These are phyloP conservation scores for Dolomedes plantarius DNA, from an alignment of 2,888 invertebrate genomes.

Conservation along the genomic window DNA sequence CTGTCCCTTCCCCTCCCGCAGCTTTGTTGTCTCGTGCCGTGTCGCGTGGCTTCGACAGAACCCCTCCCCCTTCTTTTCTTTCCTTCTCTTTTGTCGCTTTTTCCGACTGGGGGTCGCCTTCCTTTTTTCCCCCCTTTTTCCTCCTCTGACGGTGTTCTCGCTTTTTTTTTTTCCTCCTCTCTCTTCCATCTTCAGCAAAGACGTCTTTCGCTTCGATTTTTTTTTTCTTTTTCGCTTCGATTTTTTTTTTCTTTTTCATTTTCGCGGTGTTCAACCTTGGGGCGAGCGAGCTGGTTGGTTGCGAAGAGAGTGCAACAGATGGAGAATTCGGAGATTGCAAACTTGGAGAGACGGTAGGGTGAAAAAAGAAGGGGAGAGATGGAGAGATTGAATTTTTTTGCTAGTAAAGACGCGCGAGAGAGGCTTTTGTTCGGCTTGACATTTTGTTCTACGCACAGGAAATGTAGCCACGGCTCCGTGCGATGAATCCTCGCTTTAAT, in stretches of 20 bases:
- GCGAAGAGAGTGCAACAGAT: conserved; percentile 18
- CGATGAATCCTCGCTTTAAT: too few species aligned
- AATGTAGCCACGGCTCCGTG: not conserved
- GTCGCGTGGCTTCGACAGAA: conserved; percentile 47
- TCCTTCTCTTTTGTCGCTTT: conserved; percentile 42
- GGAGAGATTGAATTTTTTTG: conserved; percentile 40
- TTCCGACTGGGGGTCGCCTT: conserved; percentile 6
- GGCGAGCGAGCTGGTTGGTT: conserved; percentile 4
- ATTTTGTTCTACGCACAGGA: not conserved
- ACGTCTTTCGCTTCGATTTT: conserved; percentile 20
- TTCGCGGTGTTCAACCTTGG: conserved; percentile 21
- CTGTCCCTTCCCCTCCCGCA: conserved; percentile 39
- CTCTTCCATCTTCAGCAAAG: conserved; percentile 19
- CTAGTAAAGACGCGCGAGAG: not conserved
- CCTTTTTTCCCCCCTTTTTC: conserved; percentile 9
- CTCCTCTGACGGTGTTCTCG: not conserved
- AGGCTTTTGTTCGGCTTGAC: not conserved
- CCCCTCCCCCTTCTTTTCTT: conserved; percentile 29
- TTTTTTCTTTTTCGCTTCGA: not conserved
- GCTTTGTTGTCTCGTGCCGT: conserved; percentile 67
- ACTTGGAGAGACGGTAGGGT: conserved; percentile 28
- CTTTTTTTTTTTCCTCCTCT: not conserved
- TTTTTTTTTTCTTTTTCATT: not conserved
- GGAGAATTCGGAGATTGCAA: conserved; percentile 12
- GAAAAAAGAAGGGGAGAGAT: conserved; percentile 35